A percentile compares a stretch with the other conserved stretches of the same genome.
Conservation (phyloP, 2,797 vertebrate species). For the Rhincodon typus region DNA sequence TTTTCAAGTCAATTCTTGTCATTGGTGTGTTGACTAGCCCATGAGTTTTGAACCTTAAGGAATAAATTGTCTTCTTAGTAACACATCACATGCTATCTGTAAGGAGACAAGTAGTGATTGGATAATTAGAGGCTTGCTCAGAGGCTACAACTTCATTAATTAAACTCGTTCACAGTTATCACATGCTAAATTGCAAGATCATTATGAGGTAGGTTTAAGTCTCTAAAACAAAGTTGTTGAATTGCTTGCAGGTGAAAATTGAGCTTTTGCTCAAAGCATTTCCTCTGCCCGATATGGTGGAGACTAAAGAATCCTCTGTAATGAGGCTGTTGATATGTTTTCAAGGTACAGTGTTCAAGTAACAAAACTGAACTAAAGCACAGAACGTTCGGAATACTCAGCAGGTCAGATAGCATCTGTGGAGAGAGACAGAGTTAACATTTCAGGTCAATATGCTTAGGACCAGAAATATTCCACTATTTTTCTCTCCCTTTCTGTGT, state of each 20-base stretch:
- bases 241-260: not conserved
- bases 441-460: not conserved
- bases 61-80: not conserved
- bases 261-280: not conserved
- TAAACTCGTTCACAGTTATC: not conserved
- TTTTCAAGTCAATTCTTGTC: not conserved
- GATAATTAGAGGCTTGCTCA: not conserved
- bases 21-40: not conserved
- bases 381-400: not conserved
- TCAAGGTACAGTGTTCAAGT: not conserved
- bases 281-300: not conserved
- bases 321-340: not conserved
- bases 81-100: not conserved
- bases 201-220: not conserved
- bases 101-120: not conserved
- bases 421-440: not conserved
- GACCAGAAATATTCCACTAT: not conserved
- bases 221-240: not conserved
- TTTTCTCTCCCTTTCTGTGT: not conserved
- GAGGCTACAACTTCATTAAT: not conserved
- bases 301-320: not conserved
- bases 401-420: not conserved
- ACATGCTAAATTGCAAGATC: not conserved
- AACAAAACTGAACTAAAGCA: not conserved
- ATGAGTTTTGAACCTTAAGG: not conserved